A percentile compares a stretch with the other conserved stretches of the same genome.
These are phyloP conservation scores for Cydia strobilella DNA, from an alignment of 1,140 invertebrate genomes.

Conservation along the genomic window DNA sequence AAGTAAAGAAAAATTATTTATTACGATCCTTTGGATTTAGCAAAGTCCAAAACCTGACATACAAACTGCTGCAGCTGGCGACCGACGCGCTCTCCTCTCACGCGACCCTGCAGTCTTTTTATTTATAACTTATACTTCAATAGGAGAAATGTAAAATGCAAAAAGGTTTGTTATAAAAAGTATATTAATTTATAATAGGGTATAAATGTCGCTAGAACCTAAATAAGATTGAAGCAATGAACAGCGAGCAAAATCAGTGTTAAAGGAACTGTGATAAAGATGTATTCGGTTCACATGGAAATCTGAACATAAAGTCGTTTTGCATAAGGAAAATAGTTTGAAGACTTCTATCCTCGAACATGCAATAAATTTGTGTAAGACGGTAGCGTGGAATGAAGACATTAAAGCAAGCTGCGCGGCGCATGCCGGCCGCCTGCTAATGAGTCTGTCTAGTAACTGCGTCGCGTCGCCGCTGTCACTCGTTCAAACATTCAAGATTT, in stretches of 20 bases:
- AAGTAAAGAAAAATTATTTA: too few relatives aligned
- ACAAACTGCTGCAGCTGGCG: too few relatives aligned
- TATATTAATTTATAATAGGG: too few relatives aligned
- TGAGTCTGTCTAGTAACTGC: constrained; percentile 13
- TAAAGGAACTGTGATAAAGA: background rate
- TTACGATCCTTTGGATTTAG: too few relatives aligned
- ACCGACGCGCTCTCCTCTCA: too few relatives aligned
- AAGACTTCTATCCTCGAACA: constrained; percentile 27
- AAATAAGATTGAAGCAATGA: background rate
- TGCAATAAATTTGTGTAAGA: constrained; percentile 32
- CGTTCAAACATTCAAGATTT: background rate
- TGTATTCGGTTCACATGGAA: background rate
- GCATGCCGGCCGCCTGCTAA: constrained; percentile 31
- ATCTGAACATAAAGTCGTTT: background rate
- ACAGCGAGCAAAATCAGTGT: background rate
- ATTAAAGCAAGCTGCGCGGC: constrained; percentile 32
- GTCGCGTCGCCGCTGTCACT: background rate
- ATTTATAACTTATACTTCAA: too few relatives aligned
- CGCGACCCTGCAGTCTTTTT: too few relatives aligned
- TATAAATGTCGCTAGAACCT: too few relatives aligned
- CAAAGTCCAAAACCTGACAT: too few relatives aligned
- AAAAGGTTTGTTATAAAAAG: too few relatives aligned
- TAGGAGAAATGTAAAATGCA: too few relatives aligned
- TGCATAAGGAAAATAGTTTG: constrained; percentile 10
- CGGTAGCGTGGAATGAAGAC: constrained; percentile 28